Conservation (phyloP, 2,113 vertebrate species). For the Rhinopomastus cyanomelas region DNA sequence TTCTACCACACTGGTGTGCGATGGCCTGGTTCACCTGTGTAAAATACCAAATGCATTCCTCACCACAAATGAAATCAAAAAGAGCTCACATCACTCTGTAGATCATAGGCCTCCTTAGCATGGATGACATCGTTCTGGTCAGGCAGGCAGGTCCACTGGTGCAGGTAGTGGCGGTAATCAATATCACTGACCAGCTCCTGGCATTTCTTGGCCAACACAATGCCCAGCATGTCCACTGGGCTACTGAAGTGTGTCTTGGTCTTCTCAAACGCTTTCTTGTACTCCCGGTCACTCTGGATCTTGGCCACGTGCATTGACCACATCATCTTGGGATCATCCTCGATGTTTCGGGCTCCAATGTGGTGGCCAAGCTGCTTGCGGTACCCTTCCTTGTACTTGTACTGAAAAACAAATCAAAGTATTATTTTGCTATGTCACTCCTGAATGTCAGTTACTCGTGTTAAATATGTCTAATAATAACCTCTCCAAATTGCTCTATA, state of each 20-base stretch:
- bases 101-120: constrained; percentile 88
- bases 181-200: constrained; percentile 86
- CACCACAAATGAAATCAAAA: no score
- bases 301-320: constrained; percentile 89
- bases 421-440: no score
- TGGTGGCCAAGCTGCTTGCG: constrained; percentile 90
- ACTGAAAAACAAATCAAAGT: constrained; percentile 73
- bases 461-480: not conserved
- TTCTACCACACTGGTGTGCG: no score
- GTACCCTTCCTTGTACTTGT: constrained; percentile 91
- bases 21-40: no score
- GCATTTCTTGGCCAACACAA: constrained; percentile 90
- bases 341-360: constrained; percentile 81
- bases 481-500: no score
- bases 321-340: constrained; percentile 89
- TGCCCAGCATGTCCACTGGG: constrained; percentile 88
- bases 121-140: constrained; percentile 93
- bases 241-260: constrained; percentile 86
- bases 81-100: constrained; percentile 90
- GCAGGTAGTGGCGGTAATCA: constrained; percentile 85
- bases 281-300: constrained; percentile 90
- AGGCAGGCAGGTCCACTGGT: constrained; percentile 92
- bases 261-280: constrained; percentile 95
- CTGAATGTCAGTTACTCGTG: no score
- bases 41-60: no score